Evolutionary conservation across 2,113 vertebrate species (phyloP), one percentile per base, ranked within the genome.

Genomic region (Astur gentilis): DNA sequence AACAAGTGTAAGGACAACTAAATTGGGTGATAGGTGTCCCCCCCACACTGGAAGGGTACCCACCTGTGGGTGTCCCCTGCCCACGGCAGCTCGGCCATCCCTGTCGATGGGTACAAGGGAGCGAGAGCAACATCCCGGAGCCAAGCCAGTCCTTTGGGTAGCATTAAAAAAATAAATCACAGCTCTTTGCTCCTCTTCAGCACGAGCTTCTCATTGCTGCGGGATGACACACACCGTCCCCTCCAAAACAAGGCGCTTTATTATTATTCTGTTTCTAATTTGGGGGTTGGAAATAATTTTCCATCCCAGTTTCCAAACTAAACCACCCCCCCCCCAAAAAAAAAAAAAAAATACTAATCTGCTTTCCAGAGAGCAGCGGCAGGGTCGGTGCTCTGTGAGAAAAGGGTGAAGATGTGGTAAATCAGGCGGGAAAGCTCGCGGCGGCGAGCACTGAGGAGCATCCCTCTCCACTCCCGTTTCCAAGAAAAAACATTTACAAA

Each of bases 221-320:
- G 69, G 91, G 89, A 95, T 96, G 95, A 97, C 96, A 95, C 89
- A 95, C 93, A 38, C 73, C 11, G 2, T 19, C 87, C 90, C 66
- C 91, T 91, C 75, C 93, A 95, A 97, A 95, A 95, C 84, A 89
- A 93, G 67, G 36, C 52, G 0, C 84, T 91, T 75, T 89, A 50
- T 87, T 90, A 89, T 93, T 57, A 87, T 91, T 95, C 94, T 96
- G 95, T 96, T 97, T 97, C 94, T 95, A 96, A 97, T 97, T 97
- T 97, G 58, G 69, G 84, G 89, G 5, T 61, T 97, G 82, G 83
- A 97, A 96, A 86, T 60, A 4, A 81, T 92, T 94, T 96, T 95
- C 95, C 93, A 90, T 32, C 73, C 77, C 13, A 5, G 82, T 75
- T 86, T 97, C 96, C 96, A 95, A 95, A 70, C 38, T 29, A 86